Evolutionary conservation across 2,888 invertebrate species (phyloP).

Genomic region (Exocentrus adspersus): DNA sequence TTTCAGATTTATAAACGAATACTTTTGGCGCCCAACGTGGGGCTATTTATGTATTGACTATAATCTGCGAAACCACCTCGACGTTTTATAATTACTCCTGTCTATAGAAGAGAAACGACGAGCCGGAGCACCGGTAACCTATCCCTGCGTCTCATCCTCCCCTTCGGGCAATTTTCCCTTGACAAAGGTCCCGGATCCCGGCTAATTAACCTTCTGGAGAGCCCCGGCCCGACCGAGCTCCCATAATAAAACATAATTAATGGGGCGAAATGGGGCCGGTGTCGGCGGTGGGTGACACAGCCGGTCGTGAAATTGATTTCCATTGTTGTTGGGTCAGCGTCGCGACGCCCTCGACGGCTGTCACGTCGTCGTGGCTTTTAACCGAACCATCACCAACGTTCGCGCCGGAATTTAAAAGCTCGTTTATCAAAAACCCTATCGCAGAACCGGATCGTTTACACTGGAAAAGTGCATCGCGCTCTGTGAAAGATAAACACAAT

Average conservation of each 20-base stretch:
- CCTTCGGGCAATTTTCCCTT: background rate
- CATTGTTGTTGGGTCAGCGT: constrained; percentile 17
- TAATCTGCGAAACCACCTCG: too few species aligned
- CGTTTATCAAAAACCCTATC: constrained; percentile 13
- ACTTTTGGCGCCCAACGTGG: too few species aligned
- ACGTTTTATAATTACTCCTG: background rate
- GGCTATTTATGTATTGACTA: too few species aligned
- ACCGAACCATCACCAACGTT: constrained; percentile 4
- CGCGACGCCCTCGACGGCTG: constrained; percentile 1
- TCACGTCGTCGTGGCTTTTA: constrained; percentile 11
- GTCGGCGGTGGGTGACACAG: constrained; percentile 8
- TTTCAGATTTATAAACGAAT: too few species aligned
- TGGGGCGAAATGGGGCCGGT: constrained; percentile 6
- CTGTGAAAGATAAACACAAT: too few species aligned
- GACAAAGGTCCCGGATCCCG: background rate
- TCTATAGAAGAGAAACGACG: constrained; percentile 6
- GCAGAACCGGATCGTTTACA: background rate
- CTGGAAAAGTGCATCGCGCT: background rate
- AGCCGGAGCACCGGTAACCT: background rate
- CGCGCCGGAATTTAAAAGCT: constrained; percentile 11
- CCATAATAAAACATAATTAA: constrained; percentile 24
- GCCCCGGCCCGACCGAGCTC: background rate
- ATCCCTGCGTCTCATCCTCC: too few species aligned
- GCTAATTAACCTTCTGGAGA: background rate
- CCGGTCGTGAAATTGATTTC: constrained; percentile 21